phyloP scores from a whole-genome alignment of 2,113 vertebrate genomes.

The Narcine bancroftii region DNA sequence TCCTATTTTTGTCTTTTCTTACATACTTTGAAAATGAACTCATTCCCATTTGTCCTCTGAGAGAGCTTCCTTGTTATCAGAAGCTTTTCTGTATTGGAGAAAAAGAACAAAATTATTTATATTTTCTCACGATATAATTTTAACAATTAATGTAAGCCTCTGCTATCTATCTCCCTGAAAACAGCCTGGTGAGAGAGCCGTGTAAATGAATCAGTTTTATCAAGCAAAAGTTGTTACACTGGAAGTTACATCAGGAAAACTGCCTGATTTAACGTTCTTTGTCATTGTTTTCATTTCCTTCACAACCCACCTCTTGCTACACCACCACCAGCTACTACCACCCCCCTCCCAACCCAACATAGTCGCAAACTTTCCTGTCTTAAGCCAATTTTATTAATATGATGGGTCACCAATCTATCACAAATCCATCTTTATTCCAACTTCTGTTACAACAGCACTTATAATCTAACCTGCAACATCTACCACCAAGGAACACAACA shows the following conservation, averaged over 20 bases:
- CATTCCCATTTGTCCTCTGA: not conserved
- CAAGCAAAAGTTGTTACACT: too few relatives aligned
- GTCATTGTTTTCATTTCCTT: not conserved
- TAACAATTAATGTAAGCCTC: not conserved
- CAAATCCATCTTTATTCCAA: not conserved
- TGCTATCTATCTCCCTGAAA: not conserved
- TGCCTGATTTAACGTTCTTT: not conserved
- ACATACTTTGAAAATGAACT: not conserved
- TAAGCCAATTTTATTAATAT: too few relatives aligned
- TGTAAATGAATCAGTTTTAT: not conserved
- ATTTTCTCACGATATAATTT: too few relatives aligned
- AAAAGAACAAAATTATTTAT: not conserved
- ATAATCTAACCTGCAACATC: too few relatives aligned
- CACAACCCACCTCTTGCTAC: not conserved
- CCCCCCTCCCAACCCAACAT: not conserved
- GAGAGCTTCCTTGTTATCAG: not conserved
- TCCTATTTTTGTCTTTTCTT: not conserved
- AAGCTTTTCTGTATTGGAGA: not conserved
- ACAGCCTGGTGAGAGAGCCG: not conserved
- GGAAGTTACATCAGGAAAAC: not conserved
- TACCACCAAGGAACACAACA: too few relatives aligned
- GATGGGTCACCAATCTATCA: not conserved
- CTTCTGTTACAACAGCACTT: not conserved
- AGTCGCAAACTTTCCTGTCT: too few relatives aligned
- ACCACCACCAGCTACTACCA: too few relatives aligned